Percentiles rank a stretch among this genome's conserved stretches.
Conservation (phyloP, 2,888 invertebrate species). For the Drosophila cognata region DNA sequence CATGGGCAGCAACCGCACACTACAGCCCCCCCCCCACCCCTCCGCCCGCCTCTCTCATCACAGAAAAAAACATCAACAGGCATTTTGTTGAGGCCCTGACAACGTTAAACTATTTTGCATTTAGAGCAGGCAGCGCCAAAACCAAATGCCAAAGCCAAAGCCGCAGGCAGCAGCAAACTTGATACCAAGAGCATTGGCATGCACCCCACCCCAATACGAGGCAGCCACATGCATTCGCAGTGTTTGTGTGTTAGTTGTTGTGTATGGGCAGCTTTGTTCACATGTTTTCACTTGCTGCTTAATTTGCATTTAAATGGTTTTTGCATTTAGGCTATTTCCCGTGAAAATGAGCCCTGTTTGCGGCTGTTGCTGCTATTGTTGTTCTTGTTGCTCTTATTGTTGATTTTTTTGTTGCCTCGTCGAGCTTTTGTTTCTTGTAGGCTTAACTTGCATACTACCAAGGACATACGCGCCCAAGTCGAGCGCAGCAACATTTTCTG, state of each 20-base stretch:
- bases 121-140: conserved; percentile 53
- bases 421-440: conserved; percentile 58
- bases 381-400: conserved; percentile 7
- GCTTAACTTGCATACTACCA: conserved; percentile 62
- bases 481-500: conserved; percentile 27
- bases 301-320: conserved; percentile 84
- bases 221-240: conserved; percentile 33
- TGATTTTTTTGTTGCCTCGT: conserved; percentile 26
- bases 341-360: conserved; percentile 81
- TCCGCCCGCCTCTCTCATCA: neutral
- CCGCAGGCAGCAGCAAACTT: conserved; percentile 22
- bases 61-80: conserved; percentile 14
- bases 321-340: conserved; percentile 83
- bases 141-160: conserved; percentile 31
- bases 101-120: conserved; percentile 78
- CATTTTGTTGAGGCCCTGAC: conserved; percentile 69
- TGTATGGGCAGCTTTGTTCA: conserved; percentile 69
- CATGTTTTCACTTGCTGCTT: conserved; percentile 83
- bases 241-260: conserved; percentile 3
- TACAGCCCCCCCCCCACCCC: neutral
- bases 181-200: conserved; percentile 33
- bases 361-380: conserved; percentile 42
- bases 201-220: conserved; percentile 43
- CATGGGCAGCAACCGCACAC: conserved; percentile 13
- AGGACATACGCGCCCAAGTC: conserved; percentile 38